Evolutionary conservation across 2,797 vertebrate species (phyloP), one percentile per base, ranked within the genome.

Genomic region (Philypnodon macrostomus): DNA sequence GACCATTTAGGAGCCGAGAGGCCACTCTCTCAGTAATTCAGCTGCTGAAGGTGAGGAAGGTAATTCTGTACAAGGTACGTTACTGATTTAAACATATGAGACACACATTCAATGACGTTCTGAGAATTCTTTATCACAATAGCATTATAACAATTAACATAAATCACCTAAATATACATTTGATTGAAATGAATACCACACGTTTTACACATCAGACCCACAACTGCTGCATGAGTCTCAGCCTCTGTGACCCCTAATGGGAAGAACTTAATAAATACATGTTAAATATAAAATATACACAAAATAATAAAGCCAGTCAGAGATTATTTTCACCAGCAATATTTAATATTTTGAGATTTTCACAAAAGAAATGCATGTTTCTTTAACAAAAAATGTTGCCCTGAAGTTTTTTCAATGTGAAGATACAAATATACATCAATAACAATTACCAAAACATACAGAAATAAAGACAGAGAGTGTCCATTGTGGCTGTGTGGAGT

Each of bases 241-340:
- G 21, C 21, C 21, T 6, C 21, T 23, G 21, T 3, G 10, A 10
- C 26, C 26, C 26, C 9, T 10, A 23, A 19, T 21, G 4, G 24
- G 14, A 47, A 34, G 19, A 35, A 6, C 5, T 16, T 10, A 62
- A 33, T 5, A 33, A 33, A 2, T 29, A 29, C 21, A 23, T 23
- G 9, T 29, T 29, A 29, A 27, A 27, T 27, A 29, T 29, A 10
- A 29, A 47, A 47, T 7, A 8, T 2, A 4, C 7, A 34, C 16
- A 58, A 57, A 35, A n/a, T 29, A 5, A 8, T 57, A 42, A 7
- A 45, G 29, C 47, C 9, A 46, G 61, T 58, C 44, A 63, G 63
- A 60, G 11, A 13, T 81, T 82, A 77, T 75, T 79, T 74, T 70
- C 63, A 77, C 59, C 75, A 76, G 57, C 81, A 85, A 74, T 62